These are phyloP conservation scores for Callitettix versicolor DNA, from an alignment of 1,140 invertebrate species.

Conservation along the genomic window DNA sequence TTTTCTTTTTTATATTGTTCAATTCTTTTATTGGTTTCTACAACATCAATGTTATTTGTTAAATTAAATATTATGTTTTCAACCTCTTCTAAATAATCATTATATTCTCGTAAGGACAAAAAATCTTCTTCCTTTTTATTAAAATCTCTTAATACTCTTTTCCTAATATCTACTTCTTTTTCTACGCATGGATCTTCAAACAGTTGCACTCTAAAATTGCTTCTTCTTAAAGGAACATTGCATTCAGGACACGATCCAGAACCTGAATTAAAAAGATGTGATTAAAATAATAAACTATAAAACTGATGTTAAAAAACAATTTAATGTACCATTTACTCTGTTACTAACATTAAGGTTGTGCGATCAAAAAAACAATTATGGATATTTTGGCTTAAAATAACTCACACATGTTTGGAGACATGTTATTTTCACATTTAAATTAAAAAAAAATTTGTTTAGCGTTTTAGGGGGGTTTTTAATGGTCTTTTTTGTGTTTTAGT, in stretches of 20 bases:
- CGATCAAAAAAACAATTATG: no score
- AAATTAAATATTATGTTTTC: conserved; percentile 88
- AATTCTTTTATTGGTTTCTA: conserved; percentile 77
- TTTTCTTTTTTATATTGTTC: conserved; percentile 93
- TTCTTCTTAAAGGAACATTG: conserved; percentile 69
- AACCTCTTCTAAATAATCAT: conserved; percentile 88
- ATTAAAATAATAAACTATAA: no score
- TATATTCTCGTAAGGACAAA: conserved; percentile 64
- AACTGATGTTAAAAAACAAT: no score
- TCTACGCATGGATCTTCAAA: conserved; percentile 95
- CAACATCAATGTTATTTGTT: conserved; percentile 79
- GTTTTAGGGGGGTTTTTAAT: no score
- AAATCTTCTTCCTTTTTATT: conserved; percentile 92
- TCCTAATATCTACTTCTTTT: conserved; percentile 94
- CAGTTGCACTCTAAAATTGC: conserved; percentile 85
- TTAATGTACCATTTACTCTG: no score
- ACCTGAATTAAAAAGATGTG: no score
- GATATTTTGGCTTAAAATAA: no score
- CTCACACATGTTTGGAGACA: no score
- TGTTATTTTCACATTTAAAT: no score
- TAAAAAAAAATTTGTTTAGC: no score
- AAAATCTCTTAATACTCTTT: conserved; percentile 77
- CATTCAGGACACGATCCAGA: conserved; percentile 90
- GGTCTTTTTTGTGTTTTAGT: no score
- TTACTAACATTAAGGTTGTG: no score